These are phyloP conservation scores for human (Homo sapiens) DNA, from an alignment of 2,113 vertebrate genomes.

Conservation along the genomic window DNA sequence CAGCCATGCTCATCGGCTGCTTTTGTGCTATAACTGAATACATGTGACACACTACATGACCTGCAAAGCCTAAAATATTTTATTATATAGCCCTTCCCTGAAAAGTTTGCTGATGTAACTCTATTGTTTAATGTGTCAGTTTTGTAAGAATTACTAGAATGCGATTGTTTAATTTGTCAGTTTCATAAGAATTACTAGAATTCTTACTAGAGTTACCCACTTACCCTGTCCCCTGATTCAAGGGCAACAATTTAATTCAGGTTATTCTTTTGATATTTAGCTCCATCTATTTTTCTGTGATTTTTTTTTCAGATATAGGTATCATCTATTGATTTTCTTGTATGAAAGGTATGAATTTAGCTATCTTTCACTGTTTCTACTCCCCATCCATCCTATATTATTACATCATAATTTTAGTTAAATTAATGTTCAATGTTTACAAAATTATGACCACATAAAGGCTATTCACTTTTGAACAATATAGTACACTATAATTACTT, in stretches of 20 bases:
- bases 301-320: constrained; percentile 25
- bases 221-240: background rate
- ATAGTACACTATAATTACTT: background rate
- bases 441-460: background rate
- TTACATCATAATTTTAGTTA: constrained; percentile 2
- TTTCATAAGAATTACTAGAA: background rate
- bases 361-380: background rate
- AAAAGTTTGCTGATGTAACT: background rate
- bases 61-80: constrained; percentile 30
- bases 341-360: background rate
- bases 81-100: background rate
- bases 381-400: background rate
- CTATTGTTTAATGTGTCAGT: background rate
- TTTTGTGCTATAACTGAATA: background rate
- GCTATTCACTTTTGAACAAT: background rate
- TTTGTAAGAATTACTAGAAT: background rate
- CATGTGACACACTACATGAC: background rate
- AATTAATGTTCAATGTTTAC: constrained; percentile 4
- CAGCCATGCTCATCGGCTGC: background rate
- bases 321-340: constrained; percentile 3
- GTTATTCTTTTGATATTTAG: background rate
- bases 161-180: background rate
- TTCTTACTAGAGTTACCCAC: background rate
- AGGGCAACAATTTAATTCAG: background rate
- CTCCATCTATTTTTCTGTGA: background rate